These are phyloP conservation scores for Tuta absoluta DNA, from an alignment of 2,888 invertebrate genomes.

Conservation along the genomic window DNA sequence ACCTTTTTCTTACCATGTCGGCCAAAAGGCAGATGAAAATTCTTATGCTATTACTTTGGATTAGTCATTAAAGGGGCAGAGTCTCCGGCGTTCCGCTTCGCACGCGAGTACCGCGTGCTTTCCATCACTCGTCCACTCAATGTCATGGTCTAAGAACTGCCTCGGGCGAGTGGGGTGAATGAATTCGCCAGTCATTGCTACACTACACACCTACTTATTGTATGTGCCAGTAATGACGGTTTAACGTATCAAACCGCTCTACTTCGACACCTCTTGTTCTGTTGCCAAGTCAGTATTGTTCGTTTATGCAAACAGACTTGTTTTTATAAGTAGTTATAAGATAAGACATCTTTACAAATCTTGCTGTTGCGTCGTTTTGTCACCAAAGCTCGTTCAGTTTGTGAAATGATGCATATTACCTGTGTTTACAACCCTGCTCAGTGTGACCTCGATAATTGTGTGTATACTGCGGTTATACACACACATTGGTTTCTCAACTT, in stretches of 20 bases:
- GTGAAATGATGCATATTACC: slow-evolving; percentile 22
- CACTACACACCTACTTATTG: slow-evolving; percentile 13
- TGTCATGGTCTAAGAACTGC: slow-evolving; percentile 27
- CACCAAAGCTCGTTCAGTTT: slow-evolving; percentile 12
- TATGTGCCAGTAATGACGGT: slow-evolving; percentile 3
- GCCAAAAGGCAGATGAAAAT: background rate
- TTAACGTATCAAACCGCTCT: background rate
- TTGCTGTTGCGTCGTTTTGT: slow-evolving; percentile 15
- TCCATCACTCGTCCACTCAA: slow-evolving; percentile 27
- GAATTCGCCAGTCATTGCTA: slow-evolving; percentile 24
- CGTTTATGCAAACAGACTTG: background rate
- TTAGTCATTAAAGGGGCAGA: slow-evolving; percentile 58
- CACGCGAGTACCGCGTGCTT: slow-evolving; percentile 58
- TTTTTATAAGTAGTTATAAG: background rate
- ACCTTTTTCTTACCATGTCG: background rate
- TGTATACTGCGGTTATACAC: slow-evolving; percentile 15
- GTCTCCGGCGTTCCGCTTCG: slow-evolving; percentile 48
- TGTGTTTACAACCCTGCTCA: slow-evolving; percentile 21
- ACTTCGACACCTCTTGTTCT: background rate
- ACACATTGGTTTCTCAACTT: slow-evolving; percentile 30
- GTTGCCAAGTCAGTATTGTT: background rate
- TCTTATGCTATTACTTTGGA: slow-evolving; percentile 32
- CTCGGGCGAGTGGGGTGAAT: slow-evolving; percentile 28
- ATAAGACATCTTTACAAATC: background rate
- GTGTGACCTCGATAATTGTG: slow-evolving; percentile 27